Evolutionary conservation across 2,113 vertebrate species (phyloP).

Genomic region (Smithornis capensis): DNA sequence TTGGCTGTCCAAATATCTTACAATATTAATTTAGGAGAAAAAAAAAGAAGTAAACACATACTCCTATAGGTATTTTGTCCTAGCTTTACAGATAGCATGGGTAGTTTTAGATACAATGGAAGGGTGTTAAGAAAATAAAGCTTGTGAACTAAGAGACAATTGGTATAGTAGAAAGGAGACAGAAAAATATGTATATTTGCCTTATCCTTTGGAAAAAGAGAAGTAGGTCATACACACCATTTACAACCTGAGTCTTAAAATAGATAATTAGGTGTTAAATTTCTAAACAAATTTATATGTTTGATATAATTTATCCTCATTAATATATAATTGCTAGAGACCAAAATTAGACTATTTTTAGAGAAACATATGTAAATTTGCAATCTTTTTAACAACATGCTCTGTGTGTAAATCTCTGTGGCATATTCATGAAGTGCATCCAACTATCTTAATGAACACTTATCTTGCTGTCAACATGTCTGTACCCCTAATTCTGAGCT

Average conservation of each 20-base stretch:
- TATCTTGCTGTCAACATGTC: not conserved
- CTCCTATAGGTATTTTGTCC: not conserved
- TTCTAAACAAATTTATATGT: not conserved
- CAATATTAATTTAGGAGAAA: no score
- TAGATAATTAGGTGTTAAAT: not conserved
- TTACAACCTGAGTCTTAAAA: not conserved
- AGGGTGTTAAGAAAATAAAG: not conserved
- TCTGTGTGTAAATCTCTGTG: not conserved
- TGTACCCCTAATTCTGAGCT: not conserved
- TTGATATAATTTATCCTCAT: not conserved
- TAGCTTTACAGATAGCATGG: not conserved
- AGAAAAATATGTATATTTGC: not conserved
- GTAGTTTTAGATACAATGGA: not conserved
- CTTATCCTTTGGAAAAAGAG: not conserved
- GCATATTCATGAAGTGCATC: not conserved
- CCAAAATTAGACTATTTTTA: not conserved
- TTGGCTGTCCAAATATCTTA: no score
- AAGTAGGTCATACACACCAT: not conserved
- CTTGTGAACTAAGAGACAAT: not conserved
- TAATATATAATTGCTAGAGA: not conserved
- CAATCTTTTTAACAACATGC: not conserved
- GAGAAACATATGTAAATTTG: rapidly evolving
- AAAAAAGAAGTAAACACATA: not conserved
- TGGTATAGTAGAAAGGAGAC: not conserved
- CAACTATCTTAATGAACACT: not conserved